phyloP scores from a whole-genome alignment of 2,888 invertebrate species.

The Agrotis clavis region DNA sequence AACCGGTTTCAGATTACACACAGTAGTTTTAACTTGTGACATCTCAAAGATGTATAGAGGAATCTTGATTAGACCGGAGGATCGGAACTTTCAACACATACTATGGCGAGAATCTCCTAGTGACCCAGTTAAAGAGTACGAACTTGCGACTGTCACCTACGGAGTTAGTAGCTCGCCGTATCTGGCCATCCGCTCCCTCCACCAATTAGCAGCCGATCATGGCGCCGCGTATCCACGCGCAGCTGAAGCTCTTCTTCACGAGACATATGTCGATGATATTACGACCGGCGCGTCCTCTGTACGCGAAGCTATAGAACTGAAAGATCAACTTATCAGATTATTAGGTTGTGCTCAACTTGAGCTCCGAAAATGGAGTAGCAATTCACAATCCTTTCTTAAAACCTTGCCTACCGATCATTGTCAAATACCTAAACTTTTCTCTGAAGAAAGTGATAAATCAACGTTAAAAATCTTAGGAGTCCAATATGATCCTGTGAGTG shows the following conservation, averaged over 20 bases:
- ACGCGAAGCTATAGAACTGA: neutral
- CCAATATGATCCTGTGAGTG: no score
- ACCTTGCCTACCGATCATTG: no score
- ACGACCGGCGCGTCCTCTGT: conserved; percentile 1
- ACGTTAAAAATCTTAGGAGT: conserved; percentile 1
- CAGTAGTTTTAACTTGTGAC: neutral
- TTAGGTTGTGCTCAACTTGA: no score
- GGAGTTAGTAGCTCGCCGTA: neutral
- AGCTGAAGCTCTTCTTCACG: conserved; percentile 3
- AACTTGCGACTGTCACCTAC: neutral
- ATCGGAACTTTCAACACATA: neutral
- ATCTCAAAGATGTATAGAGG: neutral
- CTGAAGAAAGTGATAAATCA: conserved; percentile 3
- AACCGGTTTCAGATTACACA: conserved; percentile 1
- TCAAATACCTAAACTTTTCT: neutral
- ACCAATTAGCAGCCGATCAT: no score
- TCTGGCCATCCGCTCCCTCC: no score
- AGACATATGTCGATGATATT: conserved; percentile 3
- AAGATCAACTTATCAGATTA: no score
- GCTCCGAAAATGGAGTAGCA: no score
- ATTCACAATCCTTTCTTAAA: no score
- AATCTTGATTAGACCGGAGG: neutral
- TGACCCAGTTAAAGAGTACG: neutral
- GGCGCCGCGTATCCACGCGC: neutral
- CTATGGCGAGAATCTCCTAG: neutral